Base-by-base conservation (phyloP, 1,140 invertebrate species). In the Epicauta chinensis region DNA sequence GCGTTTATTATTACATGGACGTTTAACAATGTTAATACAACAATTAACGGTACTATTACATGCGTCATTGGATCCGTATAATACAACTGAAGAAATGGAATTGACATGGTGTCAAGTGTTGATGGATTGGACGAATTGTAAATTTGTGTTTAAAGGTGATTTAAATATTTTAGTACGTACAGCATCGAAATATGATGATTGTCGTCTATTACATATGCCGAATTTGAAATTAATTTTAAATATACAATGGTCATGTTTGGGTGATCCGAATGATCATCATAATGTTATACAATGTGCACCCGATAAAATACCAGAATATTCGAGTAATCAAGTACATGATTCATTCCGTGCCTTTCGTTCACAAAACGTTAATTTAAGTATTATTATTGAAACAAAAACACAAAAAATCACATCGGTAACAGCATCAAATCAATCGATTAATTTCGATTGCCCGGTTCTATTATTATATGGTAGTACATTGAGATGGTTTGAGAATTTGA, bases 21-120 rank as follows among this genome's bases (percentile, higher is more conserved):
- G 93, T 11, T 72, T 98, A 14, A 95, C 92, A 0, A 81, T 94
- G 59, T 85, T 87, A 46, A 85, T 91, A 7, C 81, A 86, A 61
- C 87, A 90, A 62, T 77, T 97, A 54, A 93, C 91, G 2, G 82
- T 96, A 12, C 73, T 93, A 31, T 68, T 98, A 60, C 94, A 98
- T 70, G 93, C 93, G 2, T 97, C 93, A 0, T 75, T 96, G 3
- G 94, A 99, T 77, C 97, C 97, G 0, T 98, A 98, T 67, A 99
- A 99, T 68, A 95, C 91, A 0, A 98, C 96, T 0, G 97, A 99
- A 71, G 89, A 98, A 72, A 97, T 99, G 91, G 96, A 98, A 71
- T 75, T 97, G 13, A 90, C 91, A 0, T 99, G 96, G 93, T 86
- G 81, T 5, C 82, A 92, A 58, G 77, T 96, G 1, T 84, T 89